Evolutionary conservation across 1,140 invertebrate species (phyloP).

Genomic region (Saccostrea echinata): DNA sequence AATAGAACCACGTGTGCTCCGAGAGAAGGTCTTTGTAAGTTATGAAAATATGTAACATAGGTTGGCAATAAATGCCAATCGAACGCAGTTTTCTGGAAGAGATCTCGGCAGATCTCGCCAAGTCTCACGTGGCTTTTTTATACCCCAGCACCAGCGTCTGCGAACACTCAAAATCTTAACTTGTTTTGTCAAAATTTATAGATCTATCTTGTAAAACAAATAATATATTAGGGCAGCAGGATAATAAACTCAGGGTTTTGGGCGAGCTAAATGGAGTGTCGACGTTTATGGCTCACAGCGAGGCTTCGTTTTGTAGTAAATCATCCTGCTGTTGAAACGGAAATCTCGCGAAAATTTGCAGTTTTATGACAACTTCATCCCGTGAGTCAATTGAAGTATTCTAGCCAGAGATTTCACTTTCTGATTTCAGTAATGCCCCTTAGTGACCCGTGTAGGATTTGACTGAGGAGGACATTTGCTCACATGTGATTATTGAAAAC

Average conservation of each 20-base stretch:
- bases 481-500: too few species aligned
- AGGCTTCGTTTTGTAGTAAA: background rate
- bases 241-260: background rate
- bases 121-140: slow-evolving; percentile 19
- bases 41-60: background rate
- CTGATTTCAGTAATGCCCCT: too few species aligned
- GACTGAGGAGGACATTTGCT: too few species aligned
- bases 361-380: background rate
- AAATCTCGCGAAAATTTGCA: background rate
- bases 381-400: background rate
- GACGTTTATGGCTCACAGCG: slow-evolving; percentile 1
- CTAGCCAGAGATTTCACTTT: background rate
- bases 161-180: background rate
- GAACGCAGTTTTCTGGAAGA: slow-evolving; percentile 1
- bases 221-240: slow-evolving; percentile 9
- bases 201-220: slow-evolving; percentile 34
- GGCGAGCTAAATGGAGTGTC: background rate
- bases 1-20: background rate
- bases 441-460: too few species aligned
- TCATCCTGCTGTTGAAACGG: background rate
- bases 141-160: slow-evolving; percentile 5
- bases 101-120: slow-evolving; percentile 25
- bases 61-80: slow-evolving; percentile 28
- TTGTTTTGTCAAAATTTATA: slow-evolving; percentile 34
- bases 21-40: background rate